phyloP scores from a whole-genome alignment of 1,140 invertebrate genomes.

The Physella acuta region DNA sequence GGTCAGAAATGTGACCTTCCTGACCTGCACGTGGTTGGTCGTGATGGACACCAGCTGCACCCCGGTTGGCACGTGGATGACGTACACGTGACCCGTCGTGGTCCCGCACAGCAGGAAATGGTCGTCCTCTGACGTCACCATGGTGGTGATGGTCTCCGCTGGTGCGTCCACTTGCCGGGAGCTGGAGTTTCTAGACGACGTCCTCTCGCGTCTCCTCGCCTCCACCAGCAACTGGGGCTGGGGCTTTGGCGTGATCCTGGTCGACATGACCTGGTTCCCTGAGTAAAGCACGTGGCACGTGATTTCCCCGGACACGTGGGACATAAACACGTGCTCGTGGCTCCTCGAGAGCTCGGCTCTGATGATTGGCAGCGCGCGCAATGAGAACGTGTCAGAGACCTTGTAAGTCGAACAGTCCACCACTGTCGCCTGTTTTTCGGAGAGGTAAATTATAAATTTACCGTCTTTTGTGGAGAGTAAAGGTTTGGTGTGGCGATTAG shows the following conservation, averaged over 20 bases:
- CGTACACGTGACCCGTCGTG: slow-evolving; percentile 20
- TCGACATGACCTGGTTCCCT: slow-evolving; percentile 16
- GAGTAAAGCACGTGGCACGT: slow-evolving; percentile 27
- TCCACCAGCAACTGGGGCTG: neutral
- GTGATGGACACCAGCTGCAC: slow-evolving; percentile 23
- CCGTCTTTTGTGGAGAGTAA: slow-evolving; percentile 30
- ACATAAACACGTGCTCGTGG: slow-evolving; percentile 33
- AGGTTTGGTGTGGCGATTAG: slow-evolving; percentile 11
- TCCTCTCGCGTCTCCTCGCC: neutral
- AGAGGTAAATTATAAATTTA: slow-evolving; percentile 18
- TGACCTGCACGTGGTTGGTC: slow-evolving; percentile 15
- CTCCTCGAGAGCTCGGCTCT: slow-evolving; percentile 26
- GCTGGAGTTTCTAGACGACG: neutral
- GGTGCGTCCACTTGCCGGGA: neutral
- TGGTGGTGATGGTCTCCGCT: slow-evolving; percentile 9
- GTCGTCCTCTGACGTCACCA: slow-evolving; percentile 34
- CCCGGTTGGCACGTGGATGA: slow-evolving; percentile 32
- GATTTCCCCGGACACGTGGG: slow-evolving; percentile 12
- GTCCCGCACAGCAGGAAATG: slow-evolving; percentile 31
- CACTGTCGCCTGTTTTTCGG: slow-evolving; percentile 23
- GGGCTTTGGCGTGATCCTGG: neutral
- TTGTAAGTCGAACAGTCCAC: slow-evolving; percentile 5
- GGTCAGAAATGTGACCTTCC: slow-evolving; percentile 25
- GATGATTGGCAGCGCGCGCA: slow-evolving; percentile 24
- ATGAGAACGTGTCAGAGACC: slow-evolving; percentile 8